A percentile compares a stretch with the other conserved stretches of the same genome.
Evolutionary conservation across 2,888 invertebrate species (phyloP).

Genomic region (Ceratothoa steindachneri): DNA sequence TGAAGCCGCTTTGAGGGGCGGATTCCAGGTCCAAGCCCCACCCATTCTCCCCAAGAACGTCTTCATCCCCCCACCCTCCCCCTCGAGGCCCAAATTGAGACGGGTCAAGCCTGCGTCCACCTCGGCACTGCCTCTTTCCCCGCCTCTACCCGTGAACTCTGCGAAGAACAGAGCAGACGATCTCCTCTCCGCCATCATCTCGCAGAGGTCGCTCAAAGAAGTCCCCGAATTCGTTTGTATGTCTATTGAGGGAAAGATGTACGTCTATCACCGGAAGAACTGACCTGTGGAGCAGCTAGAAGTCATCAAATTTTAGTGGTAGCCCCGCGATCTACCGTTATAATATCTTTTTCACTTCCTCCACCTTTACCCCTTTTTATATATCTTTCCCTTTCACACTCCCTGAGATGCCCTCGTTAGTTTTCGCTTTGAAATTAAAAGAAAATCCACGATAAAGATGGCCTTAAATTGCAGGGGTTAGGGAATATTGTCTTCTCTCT

Average conservation of each 20-base stretch:
- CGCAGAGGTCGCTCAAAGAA: not conserved
- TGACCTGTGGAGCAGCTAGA: too few species aligned
- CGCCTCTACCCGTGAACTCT: not conserved
- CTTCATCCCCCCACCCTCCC: not conserved
- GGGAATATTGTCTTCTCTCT: too few species aligned
- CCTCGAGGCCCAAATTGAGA: not conserved
- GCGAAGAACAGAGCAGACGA: not conserved
- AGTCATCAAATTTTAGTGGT: too few species aligned
- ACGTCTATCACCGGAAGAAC: conserved; percentile 1
- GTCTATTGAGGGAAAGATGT: not conserved
- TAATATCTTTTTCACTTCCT: too few species aligned
- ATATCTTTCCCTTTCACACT: too few species aligned
- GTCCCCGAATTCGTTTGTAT: conserved; percentile 4
- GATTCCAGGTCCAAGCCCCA: not conserved
- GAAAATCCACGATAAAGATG: too few species aligned
- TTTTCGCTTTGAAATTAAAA: too few species aligned
- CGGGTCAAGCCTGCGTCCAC: not conserved
- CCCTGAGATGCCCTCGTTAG: too few species aligned
- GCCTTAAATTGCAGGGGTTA: too few species aligned
- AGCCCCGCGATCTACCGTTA: too few species aligned
- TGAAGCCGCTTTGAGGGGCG: not conserved
- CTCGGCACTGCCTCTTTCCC: not conserved
- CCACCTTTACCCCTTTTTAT: too few species aligned
- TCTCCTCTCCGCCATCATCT: not conserved
- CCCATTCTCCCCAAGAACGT: not conserved